Evolutionary conservation across 92 coral and sea anemone genomes (phyloP).

Genomic region (Zoanthus sansibaricus): DNA sequence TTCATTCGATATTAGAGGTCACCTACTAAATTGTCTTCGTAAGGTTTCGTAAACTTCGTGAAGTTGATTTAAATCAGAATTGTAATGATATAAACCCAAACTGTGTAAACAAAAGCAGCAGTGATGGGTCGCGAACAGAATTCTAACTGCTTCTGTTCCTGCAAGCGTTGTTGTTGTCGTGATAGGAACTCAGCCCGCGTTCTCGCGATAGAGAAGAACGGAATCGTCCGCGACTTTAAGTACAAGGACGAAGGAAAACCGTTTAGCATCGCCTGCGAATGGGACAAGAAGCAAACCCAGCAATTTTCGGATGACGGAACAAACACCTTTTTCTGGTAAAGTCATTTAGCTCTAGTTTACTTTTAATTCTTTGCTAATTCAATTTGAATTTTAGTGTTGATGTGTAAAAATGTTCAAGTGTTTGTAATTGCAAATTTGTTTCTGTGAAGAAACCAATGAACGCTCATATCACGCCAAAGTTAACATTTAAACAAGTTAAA

Average conservation of each 20-base stretch:
- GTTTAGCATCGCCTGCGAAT: slow-evolving; percentile 78
- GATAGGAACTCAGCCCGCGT: neutral
- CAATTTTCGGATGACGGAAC: slow-evolving; percentile 91
- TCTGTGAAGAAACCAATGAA: neutral
- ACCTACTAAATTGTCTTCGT: neutral
- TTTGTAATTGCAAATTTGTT: slow-evolving; percentile 11
- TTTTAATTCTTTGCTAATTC: neutral
- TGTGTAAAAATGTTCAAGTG: neutral
- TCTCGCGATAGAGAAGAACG: slow-evolving; percentile 30
- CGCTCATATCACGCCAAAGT: neutral
- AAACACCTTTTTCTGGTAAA: slow-evolving; percentile 85
- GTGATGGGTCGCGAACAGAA: slow-evolving; percentile 37
- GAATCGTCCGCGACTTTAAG: slow-evolving; percentile 23
- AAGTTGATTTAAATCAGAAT: neutral
- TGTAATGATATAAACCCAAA: neutral
- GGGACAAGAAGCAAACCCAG: slow-evolving; percentile 86
- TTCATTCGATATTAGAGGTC: neutral
- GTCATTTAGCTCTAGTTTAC: neutral
- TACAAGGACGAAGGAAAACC: slow-evolving; percentile 58
- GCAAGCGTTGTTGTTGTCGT: slow-evolving; percentile 28
- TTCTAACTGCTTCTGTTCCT: slow-evolving; percentile 26
- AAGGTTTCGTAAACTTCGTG: neutral
- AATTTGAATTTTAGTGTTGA: neutral
- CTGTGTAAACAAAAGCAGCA: neutral
- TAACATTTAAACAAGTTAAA: neutral